phyloP scores from a whole-genome alignment of 2,888 invertebrate genomes.

The Marasmarcha lunaedactyla region DNA sequence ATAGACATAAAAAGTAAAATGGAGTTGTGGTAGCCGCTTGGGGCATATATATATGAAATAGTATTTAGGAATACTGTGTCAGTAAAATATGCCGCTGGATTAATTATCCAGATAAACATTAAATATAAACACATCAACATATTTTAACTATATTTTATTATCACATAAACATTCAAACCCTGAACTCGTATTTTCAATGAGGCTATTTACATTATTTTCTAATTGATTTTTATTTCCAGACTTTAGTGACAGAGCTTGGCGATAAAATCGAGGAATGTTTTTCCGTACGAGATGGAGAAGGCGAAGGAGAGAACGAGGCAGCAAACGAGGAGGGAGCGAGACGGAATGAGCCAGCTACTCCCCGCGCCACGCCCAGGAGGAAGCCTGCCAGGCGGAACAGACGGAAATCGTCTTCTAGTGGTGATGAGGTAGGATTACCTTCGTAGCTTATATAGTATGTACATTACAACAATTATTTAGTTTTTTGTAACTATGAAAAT shows the following conservation, averaged over 20 bases:
- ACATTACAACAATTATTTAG: not conserved
- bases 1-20: too few relatives aligned
- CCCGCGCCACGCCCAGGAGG: conserved; percentile 35
- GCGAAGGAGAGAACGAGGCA: conserved; percentile 12
- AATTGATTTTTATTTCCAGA: conserved; percentile 31
- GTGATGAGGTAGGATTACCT: conserved; percentile 36
- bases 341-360: conserved; percentile 9
- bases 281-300: conserved; percentile 46
- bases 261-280: conserved; percentile 76
- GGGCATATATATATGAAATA: too few relatives aligned
- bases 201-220: too few relatives aligned
- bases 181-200: too few relatives aligned
- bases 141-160: too few relatives aligned
- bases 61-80: too few relatives aligned
- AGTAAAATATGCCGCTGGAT: too few relatives aligned
- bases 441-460: not conserved
- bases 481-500: too few relatives aligned
- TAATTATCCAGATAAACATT: too few relatives aligned
- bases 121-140: too few relatives aligned
- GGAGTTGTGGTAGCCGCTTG: too few relatives aligned
- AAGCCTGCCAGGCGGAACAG: conserved; percentile 26
- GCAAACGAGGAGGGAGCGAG: conserved; percentile 9
- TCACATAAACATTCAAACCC: too few relatives aligned
- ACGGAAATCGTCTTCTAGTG: conserved; percentile 38
- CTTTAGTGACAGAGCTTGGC: conserved; percentile 75